These are phyloP conservation scores for Loriculus beryllinus DNA, from an alignment of 2,797 vertebrate genomes.

Conservation along the genomic window DNA sequence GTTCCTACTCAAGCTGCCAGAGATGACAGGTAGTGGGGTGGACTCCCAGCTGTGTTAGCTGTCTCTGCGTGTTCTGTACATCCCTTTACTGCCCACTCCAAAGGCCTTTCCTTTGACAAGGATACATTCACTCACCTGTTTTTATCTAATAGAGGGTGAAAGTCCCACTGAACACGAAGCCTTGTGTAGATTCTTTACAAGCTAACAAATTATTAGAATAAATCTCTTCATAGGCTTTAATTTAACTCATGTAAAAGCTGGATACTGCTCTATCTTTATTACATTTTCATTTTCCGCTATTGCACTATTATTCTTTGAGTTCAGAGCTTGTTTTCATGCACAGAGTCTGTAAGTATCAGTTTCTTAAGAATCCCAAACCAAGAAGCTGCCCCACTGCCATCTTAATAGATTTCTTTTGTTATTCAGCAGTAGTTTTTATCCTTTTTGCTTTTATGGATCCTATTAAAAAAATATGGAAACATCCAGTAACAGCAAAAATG, in stretches of 20 bases:
- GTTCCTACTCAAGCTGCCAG: background rate
- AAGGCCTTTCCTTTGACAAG: background rate
- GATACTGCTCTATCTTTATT: background rate
- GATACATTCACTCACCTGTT: background rate
- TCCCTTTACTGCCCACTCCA: background rate
- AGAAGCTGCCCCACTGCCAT: background rate
- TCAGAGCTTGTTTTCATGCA: background rate
- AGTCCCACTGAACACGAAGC: background rate
- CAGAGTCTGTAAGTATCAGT: background rate
- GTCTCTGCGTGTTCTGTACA: background rate
- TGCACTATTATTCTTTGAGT: background rate
- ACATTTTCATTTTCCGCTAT: background rate
- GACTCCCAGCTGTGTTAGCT: background rate
- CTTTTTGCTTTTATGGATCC: background rate
- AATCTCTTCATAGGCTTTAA: background rate
- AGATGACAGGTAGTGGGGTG: fast-evolving
- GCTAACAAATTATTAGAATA: background rate
- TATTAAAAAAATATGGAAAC: background rate
- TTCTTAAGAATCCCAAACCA: background rate
- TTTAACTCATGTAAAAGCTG: background rate
- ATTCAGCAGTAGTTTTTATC: background rate
- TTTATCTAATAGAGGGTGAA: background rate
- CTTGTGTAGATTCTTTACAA: background rate
- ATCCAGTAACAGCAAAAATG: background rate
- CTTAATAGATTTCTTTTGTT: background rate